phyloP scores from a whole-genome alignment of 2,888 invertebrate genomes.

The Sussaba pulchella region DNA sequence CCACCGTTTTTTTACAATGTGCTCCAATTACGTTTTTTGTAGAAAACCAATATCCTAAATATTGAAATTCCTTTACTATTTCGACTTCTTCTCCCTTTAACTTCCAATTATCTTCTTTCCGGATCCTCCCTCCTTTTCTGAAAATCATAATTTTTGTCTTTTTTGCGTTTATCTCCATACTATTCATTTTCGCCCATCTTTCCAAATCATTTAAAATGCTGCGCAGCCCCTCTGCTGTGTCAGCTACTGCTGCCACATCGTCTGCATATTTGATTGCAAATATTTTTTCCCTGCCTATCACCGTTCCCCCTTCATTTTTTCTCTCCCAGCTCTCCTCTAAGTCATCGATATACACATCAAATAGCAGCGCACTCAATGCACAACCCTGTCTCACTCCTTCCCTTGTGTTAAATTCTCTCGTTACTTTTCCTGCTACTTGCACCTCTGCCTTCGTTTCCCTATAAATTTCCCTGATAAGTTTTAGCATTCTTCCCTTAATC shows the following conservation, averaged over 20 bases:
- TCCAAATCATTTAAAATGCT: too few species aligned
- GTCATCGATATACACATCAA: slow-evolving; percentile 55
- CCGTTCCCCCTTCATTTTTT: neutral
- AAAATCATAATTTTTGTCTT: neutral
- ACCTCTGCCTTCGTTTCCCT: slow-evolving; percentile 35
- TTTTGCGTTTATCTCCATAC: slow-evolving; percentile 4
- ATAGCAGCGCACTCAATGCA: slow-evolving; percentile 52
- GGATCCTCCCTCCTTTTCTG: slow-evolving; percentile 27
- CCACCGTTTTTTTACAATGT: slow-evolving; percentile 1
- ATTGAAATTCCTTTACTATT: too few species aligned
- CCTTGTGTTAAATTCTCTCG: slow-evolving; percentile 48
- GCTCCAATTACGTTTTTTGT: slow-evolving; percentile 1
- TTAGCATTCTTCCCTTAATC: slow-evolving; percentile 30
- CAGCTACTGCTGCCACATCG: neutral
- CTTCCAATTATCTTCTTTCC: neutral
- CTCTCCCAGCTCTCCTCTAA: slow-evolving; percentile 34
- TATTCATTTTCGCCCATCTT: neutral
- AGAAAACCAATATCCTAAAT: slow-evolving; percentile 15
- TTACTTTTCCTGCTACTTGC: slow-evolving; percentile 40
- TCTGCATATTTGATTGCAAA: slow-evolving; percentile 2
- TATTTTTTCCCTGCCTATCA: neutral
- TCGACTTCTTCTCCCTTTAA: slow-evolving; percentile 23
- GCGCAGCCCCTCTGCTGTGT: neutral
- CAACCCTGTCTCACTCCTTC: slow-evolving; percentile 64
- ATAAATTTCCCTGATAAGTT: slow-evolving; percentile 41